Evolutionary conservation across 2,113 vertebrate genomes (phyloP), one percentile per base, ranked within the genome.

Genomic region (Orycteropus afer): DNA sequence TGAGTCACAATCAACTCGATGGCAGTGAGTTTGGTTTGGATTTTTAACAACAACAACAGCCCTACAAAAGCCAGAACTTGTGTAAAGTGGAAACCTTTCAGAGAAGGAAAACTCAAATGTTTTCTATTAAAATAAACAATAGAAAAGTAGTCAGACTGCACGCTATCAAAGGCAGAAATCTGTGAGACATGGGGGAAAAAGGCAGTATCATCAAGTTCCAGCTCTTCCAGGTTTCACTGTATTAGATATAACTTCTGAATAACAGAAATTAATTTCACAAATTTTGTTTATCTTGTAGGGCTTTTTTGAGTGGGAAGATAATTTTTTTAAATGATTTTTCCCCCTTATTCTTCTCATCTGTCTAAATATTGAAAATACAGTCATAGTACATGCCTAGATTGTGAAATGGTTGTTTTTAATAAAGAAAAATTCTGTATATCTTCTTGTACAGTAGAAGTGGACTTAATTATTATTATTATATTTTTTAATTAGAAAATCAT

Each of bases 401-500:
- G 73, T 42, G 13, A 67, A 92, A 89, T 67, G 3, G 11, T 49
- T 86, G 7, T 51, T 80, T 90, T 57, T 77, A 82, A n/a, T 85
- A 12, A 61, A 47, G 17, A 67, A 65, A 59, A 77, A 53, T 73
- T 82, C 5, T 85, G 40, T 67, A n/a, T 59, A 79, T 81, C 42
- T 87, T 90, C 49, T 13, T 5, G n/a, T 32, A 42, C 3, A 69
- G 22, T 29, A 65, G 18, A 76, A 86, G 15, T 63, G 14, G 34
- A 90, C 45, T 84, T 53, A 73, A 71, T 1, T 25, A 32, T 53
- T 83, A 73, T 14, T 84, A 91, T 71, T 57, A n/a, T n/a, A n/a
- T 61, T 91, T 92, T 93, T 47, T 71, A 95, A 40, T 90, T 87
- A 90, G 65, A 81, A 95, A 92, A 59, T 65, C 6, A 71, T 61